Evolutionary conservation across 23 tunicate genomes (phyloP), one percentile per base, ranked within the genome.

Genomic region (Ciona savignyi): DNA sequence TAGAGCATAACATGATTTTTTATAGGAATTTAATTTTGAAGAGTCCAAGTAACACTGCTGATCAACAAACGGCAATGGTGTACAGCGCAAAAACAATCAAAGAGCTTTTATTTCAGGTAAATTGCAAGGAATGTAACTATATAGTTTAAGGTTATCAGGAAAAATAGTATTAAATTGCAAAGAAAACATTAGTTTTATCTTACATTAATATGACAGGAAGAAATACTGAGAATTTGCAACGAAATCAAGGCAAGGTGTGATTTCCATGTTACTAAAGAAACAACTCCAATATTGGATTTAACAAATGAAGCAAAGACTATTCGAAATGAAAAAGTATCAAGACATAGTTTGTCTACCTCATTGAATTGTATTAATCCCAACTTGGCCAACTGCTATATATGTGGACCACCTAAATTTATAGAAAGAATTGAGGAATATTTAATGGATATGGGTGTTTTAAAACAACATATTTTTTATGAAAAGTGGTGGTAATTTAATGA

Each of bases 351-450:
- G 24, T 0, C 0, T 0, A 15, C 26, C 9, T 4, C 66, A n/a
- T 35, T 80, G 25, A 32, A 60, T 25, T 32, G 62, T 3, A 30
- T 56, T 4, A 23, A 60, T 4, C 70, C 76, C 25, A 24, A 42
- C 2, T 6, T 34, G 3, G 70, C 85, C 25, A 70, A 84, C 30
- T 83, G 82, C 32, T 89, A 77, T 66, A 70, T 89, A 29, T 89
- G 96, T 31, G 96, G 96, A 3, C 96, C 96, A 9, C 96, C 96
- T 19, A 31, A 33, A 11, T 89, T 89, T 63, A 89, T 89, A 32
- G 96, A 89, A 25, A 56, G 70, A 1, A 74, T 78, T 33, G 83
- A 80, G 61, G 70, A 69, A 22, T 23, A 65, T 67, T 70, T 83
- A 62, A 3, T 73, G 15, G 60, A 73, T 29, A 30, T 75, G 25